phyloP scores from a whole-genome alignment of 2,113 vertebrate genomes.

The Silurus glanis region DNA sequence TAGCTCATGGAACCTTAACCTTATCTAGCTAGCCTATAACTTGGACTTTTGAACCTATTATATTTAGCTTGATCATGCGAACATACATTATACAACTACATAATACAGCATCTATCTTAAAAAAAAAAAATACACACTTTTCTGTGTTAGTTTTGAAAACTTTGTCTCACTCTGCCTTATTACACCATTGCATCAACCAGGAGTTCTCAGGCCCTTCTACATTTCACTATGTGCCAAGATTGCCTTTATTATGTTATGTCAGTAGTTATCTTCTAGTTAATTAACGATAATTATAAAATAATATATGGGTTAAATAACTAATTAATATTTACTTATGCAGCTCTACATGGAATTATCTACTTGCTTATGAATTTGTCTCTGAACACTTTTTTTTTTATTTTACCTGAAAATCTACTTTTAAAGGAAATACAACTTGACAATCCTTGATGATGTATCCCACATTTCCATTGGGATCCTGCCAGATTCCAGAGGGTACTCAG shows the following conservation, averaged over 20 bases:
- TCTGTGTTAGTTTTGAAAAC: constrained; percentile 8
- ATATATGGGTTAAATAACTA: too few relatives aligned
- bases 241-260: not conserved
- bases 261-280: not conserved
- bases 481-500: not conserved
- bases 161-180: not conserved
- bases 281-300: not conserved
- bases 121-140: not conserved
- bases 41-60: not conserved
- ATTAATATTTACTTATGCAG: not conserved
- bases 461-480: not conserved
- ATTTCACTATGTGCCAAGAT: not conserved
- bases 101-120: not conserved
- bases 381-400: not conserved
- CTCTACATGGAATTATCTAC: not conserved
- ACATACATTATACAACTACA: not conserved
- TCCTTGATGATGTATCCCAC: not conserved
- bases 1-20: not conserved
- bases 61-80: not conserved
- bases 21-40: not conserved
- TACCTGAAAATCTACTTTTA: not conserved
- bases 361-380: not conserved
- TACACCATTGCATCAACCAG: constrained; percentile 20
- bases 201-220: not conserved
- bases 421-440: not conserved